phyloP scores from a whole-genome alignment of 2,113 vertebrate genomes.

The Talpa occidentalis region DNA sequence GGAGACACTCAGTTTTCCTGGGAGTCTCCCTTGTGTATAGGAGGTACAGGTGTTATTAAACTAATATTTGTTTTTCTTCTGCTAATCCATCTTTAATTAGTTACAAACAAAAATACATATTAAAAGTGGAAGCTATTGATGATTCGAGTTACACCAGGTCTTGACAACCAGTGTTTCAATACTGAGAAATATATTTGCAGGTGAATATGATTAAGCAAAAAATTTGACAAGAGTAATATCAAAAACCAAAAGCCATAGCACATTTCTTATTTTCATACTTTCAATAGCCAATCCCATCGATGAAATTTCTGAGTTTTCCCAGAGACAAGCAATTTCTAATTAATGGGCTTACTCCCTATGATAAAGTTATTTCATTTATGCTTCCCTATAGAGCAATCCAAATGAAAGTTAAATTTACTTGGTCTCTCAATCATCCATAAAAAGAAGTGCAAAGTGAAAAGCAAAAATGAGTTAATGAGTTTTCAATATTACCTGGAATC shows the following conservation, averaged over 20 bases:
- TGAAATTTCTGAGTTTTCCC: neutral
- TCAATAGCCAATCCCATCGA: neutral
- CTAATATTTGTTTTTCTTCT: neutral
- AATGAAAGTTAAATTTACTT: conserved; percentile 46
- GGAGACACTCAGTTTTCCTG: neutral
- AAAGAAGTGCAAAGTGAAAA: conserved; percentile 14
- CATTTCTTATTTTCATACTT: neutral
- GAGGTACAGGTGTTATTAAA: neutral
- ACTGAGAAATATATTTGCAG: neutral
- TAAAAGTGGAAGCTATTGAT: neutral
- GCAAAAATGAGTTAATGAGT: neutral
- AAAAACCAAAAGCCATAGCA: neutral
- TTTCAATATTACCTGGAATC: conserved; percentile 14
- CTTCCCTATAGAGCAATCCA: conserved; percentile 8
- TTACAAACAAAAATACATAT: conserved; percentile 16
- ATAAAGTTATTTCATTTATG: neutral
- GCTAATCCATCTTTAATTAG: neutral
- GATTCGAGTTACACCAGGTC: neutral
- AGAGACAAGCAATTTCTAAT: neutral
- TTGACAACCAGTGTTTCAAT: neutral
- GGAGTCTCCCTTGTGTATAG: neutral
- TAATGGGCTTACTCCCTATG: neutral
- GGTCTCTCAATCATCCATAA: neutral
- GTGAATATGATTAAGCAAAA: neutral
- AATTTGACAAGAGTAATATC: neutral